phyloP scores from a whole-genome alignment of 2,797 vertebrate genomes.

The Scarus forsteni region DNA sequence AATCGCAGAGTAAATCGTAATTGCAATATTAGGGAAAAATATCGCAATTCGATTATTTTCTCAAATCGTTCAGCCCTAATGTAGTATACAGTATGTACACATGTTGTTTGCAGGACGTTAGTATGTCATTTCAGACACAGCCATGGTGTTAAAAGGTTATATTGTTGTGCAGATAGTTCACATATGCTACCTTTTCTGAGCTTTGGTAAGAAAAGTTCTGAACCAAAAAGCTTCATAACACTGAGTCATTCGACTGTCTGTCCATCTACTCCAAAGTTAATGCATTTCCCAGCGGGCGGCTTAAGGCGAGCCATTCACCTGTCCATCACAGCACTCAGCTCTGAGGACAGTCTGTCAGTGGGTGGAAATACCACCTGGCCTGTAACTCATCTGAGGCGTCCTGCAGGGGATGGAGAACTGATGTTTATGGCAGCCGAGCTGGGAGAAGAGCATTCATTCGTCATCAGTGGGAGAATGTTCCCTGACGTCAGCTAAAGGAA shows the following conservation, averaged over 20 bases:
- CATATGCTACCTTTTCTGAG: slow-evolving; percentile 10
- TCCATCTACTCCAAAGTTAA: slow-evolving; percentile 41
- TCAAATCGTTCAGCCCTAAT: no score
- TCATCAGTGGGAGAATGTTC: slow-evolving; percentile 61
- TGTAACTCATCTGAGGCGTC: slow-evolving; percentile 65
- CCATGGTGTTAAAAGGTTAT: no score
- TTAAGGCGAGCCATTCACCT: slow-evolving; percentile 46
- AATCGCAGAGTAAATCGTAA: no score
- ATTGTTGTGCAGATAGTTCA: neutral
- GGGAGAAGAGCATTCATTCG: slow-evolving; percentile 65
- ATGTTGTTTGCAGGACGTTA: no score
- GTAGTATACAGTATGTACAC: no score
- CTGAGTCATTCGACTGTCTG: slow-evolving; percentile 24
- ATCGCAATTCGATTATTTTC: no score
- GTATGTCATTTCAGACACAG: no score
- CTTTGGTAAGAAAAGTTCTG: slow-evolving; percentile 14
- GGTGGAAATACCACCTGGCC: slow-evolving; percentile 63
- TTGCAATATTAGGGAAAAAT: no score
- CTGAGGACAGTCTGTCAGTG: slow-evolving; percentile 48
- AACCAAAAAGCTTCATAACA: slow-evolving; percentile 14
- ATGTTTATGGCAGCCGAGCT: slow-evolving; percentile 71
- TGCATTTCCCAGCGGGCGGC: slow-evolving; percentile 39
- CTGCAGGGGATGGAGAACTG: slow-evolving; percentile 58
- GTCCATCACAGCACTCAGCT: slow-evolving; percentile 40
- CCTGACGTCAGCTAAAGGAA: slow-evolving; percentile 51